These are phyloP conservation scores for Agriopis marginaria DNA, from an alignment of 2,888 invertebrate species.

Conservation along the genomic window DNA sequence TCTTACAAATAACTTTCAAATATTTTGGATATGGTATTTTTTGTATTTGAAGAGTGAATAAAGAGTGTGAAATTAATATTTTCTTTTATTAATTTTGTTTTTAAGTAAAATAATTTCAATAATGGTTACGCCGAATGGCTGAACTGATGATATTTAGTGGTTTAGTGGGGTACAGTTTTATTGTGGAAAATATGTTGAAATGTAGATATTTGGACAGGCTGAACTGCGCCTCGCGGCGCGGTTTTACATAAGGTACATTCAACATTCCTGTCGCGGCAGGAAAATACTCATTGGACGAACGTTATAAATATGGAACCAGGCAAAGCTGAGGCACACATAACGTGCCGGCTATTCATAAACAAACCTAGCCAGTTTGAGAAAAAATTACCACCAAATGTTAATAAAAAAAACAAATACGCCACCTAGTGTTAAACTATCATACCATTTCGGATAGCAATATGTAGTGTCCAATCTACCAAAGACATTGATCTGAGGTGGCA, in stretches of 20 bases:
- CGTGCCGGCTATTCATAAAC: too few species aligned
- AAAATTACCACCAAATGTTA: background rate
- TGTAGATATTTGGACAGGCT: background rate
- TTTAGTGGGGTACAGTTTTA: too few species aligned
- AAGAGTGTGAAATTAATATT: background rate
- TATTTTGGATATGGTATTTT: background rate
- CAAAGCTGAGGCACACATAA: background rate
- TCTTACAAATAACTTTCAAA: background rate
- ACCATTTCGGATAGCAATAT: background rate
- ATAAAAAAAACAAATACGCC: background rate
- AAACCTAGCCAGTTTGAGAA: background rate
- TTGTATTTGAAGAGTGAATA: slow-evolving; percentile 1
- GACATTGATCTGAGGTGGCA: background rate
- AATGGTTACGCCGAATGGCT: background rate
- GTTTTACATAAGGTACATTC: too few species aligned
- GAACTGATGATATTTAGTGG: background rate
- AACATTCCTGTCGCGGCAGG: too few species aligned
- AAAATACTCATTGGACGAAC: too few species aligned
- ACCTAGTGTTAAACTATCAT: background rate
- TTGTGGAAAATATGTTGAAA: too few species aligned
- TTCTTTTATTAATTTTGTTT: background rate
- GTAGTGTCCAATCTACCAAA: too few species aligned
- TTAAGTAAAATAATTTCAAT: background rate
- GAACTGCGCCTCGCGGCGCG: background rate
- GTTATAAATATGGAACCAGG: background rate